phyloP scores from a whole-genome alignment of 2,113 vertebrate genomes.

The Heterotis niloticus region DNA sequence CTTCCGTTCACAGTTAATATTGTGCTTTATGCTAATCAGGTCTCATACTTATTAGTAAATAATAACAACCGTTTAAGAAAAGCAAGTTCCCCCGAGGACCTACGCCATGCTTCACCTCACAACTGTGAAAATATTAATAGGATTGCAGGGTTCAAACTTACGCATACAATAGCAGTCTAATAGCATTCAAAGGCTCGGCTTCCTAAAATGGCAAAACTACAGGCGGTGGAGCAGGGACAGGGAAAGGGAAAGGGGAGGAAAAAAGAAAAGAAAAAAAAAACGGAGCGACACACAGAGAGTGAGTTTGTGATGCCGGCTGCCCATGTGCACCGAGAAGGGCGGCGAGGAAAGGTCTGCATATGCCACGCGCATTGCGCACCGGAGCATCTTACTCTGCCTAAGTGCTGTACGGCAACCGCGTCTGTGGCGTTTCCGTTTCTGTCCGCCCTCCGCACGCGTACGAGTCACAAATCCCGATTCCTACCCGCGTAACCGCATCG shows the following conservation, averaged over 20 bases:
- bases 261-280: background rate
- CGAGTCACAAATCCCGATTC: background rate
- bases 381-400: background rate
- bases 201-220: slow-evolving; percentile 1
- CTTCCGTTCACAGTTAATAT: background rate
- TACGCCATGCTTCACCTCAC: background rate
- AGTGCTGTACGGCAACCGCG: background rate
- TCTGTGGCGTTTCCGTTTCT: background rate
- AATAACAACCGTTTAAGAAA: background rate
- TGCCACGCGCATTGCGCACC: background rate
- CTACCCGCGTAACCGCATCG: too few relatives aligned
- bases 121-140: slow-evolving; percentile 3
- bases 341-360: background rate
- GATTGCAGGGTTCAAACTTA: background rate
- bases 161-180: slow-evolving; percentile 18
- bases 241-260: background rate
- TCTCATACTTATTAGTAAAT: background rate
- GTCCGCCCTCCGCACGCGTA: background rate
- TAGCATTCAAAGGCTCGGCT: background rate
- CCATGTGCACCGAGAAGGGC: background rate
- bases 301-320: background rate
- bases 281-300: background rate
- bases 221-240: background rate
- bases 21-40: slow-evolving; percentile 19
- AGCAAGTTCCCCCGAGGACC: slow-evolving; percentile 6